Percentiles rank a stretch among this genome's conserved stretches.
Conservation (phyloP, 2,797 vertebrate species). For the Rhodeus uyekii region DNA sequence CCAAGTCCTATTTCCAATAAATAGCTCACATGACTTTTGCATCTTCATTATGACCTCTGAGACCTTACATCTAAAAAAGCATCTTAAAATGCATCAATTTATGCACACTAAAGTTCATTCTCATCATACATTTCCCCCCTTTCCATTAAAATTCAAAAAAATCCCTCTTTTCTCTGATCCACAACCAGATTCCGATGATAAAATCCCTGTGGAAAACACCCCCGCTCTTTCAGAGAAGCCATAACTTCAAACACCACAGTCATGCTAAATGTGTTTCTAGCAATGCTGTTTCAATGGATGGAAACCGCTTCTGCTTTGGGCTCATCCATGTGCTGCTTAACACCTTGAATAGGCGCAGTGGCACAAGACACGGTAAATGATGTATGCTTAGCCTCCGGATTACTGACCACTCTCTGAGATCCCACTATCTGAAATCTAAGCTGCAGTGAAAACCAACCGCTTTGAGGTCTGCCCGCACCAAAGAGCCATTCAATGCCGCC, state of each 20-base stretch:
- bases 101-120: not conserved
- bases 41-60: constrained; percentile 16
- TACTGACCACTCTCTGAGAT: constrained; percentile 58
- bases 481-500: constrained; percentile 40
- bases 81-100: not conserved
- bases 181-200: constrained; percentile 14
- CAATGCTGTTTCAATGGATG: not conserved
- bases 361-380: constrained; percentile 32
- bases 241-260: constrained; percentile 19
- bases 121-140: not conserved
- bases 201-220: constrained; percentile 8
- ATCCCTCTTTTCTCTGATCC: constrained; percentile 21
- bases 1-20: not conserved
- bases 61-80: not conserved
- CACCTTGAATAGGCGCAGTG: not conserved
- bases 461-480: constrained; percentile 59
- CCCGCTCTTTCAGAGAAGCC: not conserved
- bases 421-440: constrained; percentile 61
- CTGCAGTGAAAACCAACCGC: constrained; percentile 60
- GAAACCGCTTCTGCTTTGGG: not conserved
- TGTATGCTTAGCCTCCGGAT: constrained; percentile 46
- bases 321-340: constrained; percentile 7
- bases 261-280: not conserved
- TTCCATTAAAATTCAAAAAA: constrained; percentile 23
- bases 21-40: not conserved